Conservation (phyloP, 2,113 vertebrate species). For the Struthio camelus region DNA sequence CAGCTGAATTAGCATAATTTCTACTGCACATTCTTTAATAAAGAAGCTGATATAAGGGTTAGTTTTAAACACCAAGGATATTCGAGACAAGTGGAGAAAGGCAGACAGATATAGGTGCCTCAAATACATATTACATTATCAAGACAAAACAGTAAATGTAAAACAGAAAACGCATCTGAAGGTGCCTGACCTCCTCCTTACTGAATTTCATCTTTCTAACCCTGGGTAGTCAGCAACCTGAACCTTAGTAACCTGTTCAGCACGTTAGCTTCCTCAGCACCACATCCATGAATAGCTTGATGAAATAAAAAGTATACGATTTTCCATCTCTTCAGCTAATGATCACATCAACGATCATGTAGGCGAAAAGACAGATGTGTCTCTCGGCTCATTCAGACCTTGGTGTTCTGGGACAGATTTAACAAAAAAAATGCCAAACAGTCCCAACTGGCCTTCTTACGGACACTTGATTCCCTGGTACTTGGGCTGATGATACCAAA, state of each 20-base stretch:
- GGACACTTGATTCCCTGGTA: background rate
- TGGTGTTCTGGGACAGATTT: background rate
- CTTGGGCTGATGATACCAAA: background rate
- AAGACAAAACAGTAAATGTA: background rate
- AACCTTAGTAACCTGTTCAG: background rate
- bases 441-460: background rate
- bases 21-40: slow-evolving; percentile 73
- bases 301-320: background rate
- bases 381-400: background rate
- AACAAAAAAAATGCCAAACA: background rate
- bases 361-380: background rate
- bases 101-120: slow-evolving; percentile 1
- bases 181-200: background rate
- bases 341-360: background rate
- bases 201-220: background rate
- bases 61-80: slow-evolving; percentile 62
- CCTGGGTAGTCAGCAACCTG: background rate
- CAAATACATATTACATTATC: background rate
- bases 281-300: background rate
- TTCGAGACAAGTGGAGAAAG: slow-evolving; percentile 33
- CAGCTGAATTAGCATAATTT: slow-evolving; percentile 79
- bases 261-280: background rate
- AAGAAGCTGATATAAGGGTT: slow-evolving; percentile 68
- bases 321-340: background rate
- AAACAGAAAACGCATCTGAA: background rate